These are phyloP conservation scores for Thaumetopoea pityocampa DNA, from an alignment of 1,140 invertebrate species.

Conservation along the genomic window DNA sequence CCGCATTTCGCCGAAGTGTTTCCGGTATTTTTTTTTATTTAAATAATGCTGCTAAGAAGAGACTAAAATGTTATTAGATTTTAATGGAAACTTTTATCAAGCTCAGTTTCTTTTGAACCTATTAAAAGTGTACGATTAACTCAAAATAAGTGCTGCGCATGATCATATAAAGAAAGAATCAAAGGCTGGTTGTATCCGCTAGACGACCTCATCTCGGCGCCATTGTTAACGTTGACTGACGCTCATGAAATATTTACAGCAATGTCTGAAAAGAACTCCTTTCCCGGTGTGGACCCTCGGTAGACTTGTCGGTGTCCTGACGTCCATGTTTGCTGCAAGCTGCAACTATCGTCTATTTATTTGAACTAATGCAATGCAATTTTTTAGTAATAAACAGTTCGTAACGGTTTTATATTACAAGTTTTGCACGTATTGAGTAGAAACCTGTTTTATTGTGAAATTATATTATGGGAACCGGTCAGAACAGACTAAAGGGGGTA, in stretches of 20 bases:
- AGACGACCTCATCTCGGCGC: slow-evolving; percentile 62
- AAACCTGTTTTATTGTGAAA: slow-evolving; percentile 27
- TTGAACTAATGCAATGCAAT: background rate
- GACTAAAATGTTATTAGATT: no score
- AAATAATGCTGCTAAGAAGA: no score
- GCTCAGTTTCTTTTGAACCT: no score
- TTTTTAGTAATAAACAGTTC: slow-evolving; percentile 10
- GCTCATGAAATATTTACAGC: slow-evolving; percentile 69
- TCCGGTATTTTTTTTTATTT: no score
- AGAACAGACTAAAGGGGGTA: slow-evolving; percentile 14
- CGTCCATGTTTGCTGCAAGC: no score
- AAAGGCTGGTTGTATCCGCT: slow-evolving; percentile 43
- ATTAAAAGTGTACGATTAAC: slow-evolving; percentile 10
- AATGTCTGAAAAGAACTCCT: slow-evolving; percentile 51
- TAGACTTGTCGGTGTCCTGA: no score
- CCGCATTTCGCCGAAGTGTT: no score
- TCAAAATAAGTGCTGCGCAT: slow-evolving; percentile 15
- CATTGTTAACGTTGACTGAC: slow-evolving; percentile 57
- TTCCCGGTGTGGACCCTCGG: slow-evolving; percentile 3
- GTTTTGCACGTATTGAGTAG: slow-evolving; percentile 19
- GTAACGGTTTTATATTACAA: slow-evolving; percentile 16
- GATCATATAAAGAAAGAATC: slow-evolving; percentile 27
- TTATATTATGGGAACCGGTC: slow-evolving; percentile 12
- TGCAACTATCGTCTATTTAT: no score
- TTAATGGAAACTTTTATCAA: no score